A percentile compares a stretch with the other conserved stretches of the same genome.
Conservation (phyloP, 2,113 vertebrate species). For the Siphamia tubifer region DNA sequence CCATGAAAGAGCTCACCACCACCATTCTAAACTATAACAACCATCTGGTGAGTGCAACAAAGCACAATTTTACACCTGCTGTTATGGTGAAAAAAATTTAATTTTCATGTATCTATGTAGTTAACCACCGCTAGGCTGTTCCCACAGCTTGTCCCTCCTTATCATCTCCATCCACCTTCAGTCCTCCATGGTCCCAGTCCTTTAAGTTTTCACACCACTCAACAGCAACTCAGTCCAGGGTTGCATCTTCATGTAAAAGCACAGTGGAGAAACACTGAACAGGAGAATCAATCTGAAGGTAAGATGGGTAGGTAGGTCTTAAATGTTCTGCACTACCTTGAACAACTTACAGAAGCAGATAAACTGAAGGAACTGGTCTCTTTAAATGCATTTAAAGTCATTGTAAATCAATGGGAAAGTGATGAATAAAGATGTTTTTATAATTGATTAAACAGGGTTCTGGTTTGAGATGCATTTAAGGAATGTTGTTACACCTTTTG, state of each 20-base stretch:
- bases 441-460: no score
- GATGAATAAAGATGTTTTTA: no score
- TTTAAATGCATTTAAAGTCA: no score
- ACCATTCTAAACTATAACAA: slow-evolving; percentile 69
- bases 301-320: not conserved
- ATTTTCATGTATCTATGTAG: not conserved
- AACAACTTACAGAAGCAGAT: no score
- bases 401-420: no score
- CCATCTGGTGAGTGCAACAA: slow-evolving; percentile 68
- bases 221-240: not conserved
- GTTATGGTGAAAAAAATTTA: not conserved
- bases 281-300: slow-evolving; percentile 1
- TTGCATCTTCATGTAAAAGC: not conserved
- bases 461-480: no score
- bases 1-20: slow-evolving; percentile 73
- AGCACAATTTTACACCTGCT: not conserved
- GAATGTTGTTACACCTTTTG: no score
- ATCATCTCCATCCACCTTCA: not conserved
- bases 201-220: not conserved
- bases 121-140: not conserved
- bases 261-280: not conserved
- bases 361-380: no score
- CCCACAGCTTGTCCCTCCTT: slow-evolving; percentile 3
- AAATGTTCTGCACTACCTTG: no score
- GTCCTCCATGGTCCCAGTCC: not conserved